Evolutionary conservation across 2,113 vertebrate genomes (phyloP).

Genomic region (Myiozetetes cayanensis): DNA sequence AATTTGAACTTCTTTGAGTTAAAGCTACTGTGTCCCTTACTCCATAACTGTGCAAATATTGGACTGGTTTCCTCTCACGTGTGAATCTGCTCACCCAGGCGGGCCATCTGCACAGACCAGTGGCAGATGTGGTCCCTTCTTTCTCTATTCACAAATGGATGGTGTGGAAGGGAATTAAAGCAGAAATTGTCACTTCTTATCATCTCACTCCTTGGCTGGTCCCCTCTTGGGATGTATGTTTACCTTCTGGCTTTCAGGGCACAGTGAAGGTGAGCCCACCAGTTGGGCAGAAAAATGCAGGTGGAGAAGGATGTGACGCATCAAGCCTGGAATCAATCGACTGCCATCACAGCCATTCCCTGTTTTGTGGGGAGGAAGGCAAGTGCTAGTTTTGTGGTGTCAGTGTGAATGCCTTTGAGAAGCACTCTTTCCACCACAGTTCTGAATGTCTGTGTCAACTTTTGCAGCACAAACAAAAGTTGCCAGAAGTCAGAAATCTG

Average conservation of each 20-base stretch:
- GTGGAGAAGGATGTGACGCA: background rate
- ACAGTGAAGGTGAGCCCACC: background rate
- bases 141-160: background rate
- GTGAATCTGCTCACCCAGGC: background rate
- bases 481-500: background rate
- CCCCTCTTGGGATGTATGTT: background rate
- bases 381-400: background rate
- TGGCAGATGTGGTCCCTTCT: background rate
- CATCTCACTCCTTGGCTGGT: background rate
- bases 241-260: background rate
- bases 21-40: background rate
- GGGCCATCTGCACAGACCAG: background rate
- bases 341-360: fast-evolving
- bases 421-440: background rate
- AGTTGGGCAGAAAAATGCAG: background rate
- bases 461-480: background rate
- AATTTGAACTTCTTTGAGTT: background rate
- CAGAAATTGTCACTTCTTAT: background rate
- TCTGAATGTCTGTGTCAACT: background rate
- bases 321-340: fast-evolving
- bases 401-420: background rate
- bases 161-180: background rate
- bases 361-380: fast-evolving
- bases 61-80: background rate
- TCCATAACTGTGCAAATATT: background rate